phyloP scores from a whole-genome alignment of 1,140 invertebrate species.

The Drosophila ogumai region DNA sequence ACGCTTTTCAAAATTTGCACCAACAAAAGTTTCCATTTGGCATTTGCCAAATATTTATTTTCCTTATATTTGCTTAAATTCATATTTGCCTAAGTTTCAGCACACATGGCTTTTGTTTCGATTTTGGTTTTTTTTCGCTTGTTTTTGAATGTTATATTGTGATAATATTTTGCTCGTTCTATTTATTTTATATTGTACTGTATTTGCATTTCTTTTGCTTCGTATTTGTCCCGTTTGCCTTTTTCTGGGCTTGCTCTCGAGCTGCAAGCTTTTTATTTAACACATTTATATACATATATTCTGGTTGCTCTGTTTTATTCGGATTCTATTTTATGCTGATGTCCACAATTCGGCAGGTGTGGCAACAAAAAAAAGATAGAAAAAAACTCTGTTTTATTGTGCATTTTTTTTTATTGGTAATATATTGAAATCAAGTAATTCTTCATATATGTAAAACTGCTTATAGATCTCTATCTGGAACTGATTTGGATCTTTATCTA shows the following conservation, averaged over 20 bases:
- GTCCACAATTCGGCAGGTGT: constrained; percentile 58
- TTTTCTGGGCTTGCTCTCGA: constrained; percentile 32
- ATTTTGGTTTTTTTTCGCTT: not conserved
- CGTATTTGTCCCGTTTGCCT: constrained; percentile 38
- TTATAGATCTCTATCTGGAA: no score
- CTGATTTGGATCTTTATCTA: no score
- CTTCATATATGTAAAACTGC: no score
- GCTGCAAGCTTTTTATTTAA: constrained; percentile 42
- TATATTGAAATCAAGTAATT: not conserved
- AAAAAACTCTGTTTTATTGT: constrained; percentile 9
- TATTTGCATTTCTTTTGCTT: constrained; percentile 39
- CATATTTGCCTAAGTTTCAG: constrained; percentile 41
- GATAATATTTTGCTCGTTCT: constrained; percentile 37
- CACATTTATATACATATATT: constrained; percentile 23
- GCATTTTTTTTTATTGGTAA: not conserved
- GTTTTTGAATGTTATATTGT: constrained; percentile 30
- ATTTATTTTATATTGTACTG: constrained; percentile 45
- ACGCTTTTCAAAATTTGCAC: constrained; percentile 12
- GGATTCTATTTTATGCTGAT: constrained; percentile 63
- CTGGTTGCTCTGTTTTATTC: constrained; percentile 25
- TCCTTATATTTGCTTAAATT: constrained; percentile 39
- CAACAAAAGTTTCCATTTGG: constrained; percentile 20
- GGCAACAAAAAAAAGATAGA: constrained; percentile 53
- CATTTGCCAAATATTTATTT: constrained; percentile 29
- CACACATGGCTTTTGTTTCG: constrained; percentile 34